A percentile compares a stretch with the other conserved stretches of the same genome.
phyloP scores from a whole-genome alignment of 2,113 vertebrate genomes.

The Helogale parvula region DNA sequence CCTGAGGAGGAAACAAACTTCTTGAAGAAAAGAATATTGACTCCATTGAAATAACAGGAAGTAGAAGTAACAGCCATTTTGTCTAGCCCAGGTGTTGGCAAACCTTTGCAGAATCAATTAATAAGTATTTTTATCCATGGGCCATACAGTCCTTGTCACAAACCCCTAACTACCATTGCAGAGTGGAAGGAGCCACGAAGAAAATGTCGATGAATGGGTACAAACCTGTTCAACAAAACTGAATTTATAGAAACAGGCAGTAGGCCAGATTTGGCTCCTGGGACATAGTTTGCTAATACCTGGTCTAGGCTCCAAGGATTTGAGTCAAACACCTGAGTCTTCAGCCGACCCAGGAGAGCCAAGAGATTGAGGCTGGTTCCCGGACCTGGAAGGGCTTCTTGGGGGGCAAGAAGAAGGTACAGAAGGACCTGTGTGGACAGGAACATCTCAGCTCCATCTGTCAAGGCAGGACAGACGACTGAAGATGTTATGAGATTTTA shows the following conservation, averaged over 20 bases:
- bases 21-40: not conserved
- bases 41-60: not conserved
- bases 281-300: not conserved
- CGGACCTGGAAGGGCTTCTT: no score
- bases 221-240: not conserved
- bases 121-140: not conserved
- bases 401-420: rapidly evolving
- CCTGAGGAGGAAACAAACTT: not conserved
- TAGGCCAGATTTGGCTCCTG: not conserved
- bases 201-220: not conserved
- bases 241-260: not conserved
- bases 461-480: not conserved
- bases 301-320: not conserved
- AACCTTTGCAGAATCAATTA: not conserved
- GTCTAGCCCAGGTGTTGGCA: not conserved
- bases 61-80: not conserved
- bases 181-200: not conserved
- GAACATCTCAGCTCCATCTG: not conserved
- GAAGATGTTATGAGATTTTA: no score
- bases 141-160: not conserved
- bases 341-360: not conserved
- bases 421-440: not conserved
- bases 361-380: not conserved
- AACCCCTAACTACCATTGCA: not conserved
- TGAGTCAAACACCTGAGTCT: not conserved